phyloP scores from a whole-genome alignment of 2,888 invertebrate genomes.

The Phortica magna region DNA sequence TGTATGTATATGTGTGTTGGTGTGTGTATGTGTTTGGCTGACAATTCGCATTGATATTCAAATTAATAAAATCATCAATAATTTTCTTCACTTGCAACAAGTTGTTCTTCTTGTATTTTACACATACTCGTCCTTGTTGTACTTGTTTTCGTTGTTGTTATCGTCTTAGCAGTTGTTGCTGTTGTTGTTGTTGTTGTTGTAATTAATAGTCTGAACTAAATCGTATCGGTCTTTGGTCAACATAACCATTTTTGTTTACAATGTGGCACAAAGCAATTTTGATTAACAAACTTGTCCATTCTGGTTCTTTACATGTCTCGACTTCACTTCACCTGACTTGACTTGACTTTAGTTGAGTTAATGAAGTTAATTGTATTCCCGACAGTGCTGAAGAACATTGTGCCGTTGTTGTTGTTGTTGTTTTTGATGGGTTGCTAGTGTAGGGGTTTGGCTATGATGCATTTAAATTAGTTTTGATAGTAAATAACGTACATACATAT shows the following conservation, averaged over 20 bases:
- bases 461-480: background rate
- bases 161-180: conserved; percentile 8
- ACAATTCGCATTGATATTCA: conserved; percentile 69
- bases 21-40: background rate
- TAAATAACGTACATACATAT: background rate
- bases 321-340: background rate
- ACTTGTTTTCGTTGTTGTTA: conserved; percentile 7
- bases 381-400: background rate
- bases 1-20: background rate
- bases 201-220: conserved; percentile 18
- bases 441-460: background rate
- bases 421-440: background rate
- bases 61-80: conserved; percentile 73
- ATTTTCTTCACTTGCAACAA: conserved; percentile 51
- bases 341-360: background rate
- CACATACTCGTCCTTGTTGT: background rate
- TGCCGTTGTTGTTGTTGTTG: no score
- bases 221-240: background rate
- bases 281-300: conserved; percentile 24
- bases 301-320: background rate
- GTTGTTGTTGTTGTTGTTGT: conserved; percentile 11
- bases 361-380: background rate
- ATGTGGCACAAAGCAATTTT: conserved; percentile 72
- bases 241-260: conserved; percentile 34
- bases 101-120: conserved; percentile 2